Evolutionary conservation across 2,888 invertebrate species (phyloP), one percentile per base, ranked within the genome.

Genomic region (Syritta pipiens): DNA sequence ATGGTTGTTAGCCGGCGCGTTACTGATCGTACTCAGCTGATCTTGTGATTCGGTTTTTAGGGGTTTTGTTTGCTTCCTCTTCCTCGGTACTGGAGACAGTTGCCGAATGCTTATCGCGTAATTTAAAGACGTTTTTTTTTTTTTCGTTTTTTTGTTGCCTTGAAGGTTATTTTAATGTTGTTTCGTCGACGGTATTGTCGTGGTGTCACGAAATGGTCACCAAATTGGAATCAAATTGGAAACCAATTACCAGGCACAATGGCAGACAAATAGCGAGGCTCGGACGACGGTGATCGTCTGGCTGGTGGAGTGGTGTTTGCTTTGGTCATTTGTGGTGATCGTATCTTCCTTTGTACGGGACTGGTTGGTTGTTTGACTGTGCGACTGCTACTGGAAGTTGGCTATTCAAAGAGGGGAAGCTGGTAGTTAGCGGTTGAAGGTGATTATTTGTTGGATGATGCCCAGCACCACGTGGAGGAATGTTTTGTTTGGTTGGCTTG

Each of bases 151-250:
- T 30, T 10, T 40, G 48, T 76, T 63, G 53, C 63, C 71, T 71
- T 76, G 63, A 17, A 53, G 1, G 7, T 28, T 44, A 22, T 17
- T 67, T 60, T 35, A 20, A 28, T 35, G 69, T 69, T 65, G 32
- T 24, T 42, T 35, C 44, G 40, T 19, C 20, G 24, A 4, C 40
- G 48, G n/a, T n/a, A n/a, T 17, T 10, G 40, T 65, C 51, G 57
- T 75, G 32, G 55, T 76, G 65, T 77, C 77, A 77, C 71, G 77
- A 77, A 65, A 65, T 71, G 65, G 77, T 71, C 60, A 77, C 59
- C 77, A 77, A 77, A 71, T 77, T 69, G 62, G 55, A 55, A 55
- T 68, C 49, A 68, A 75, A 75, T 75, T 77, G 59, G 42, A 77
- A 71, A 77, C 65, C 77, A 77, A 77, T 77, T 71, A 77, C 71